Evolutionary conservation across 2,113 vertebrate species (phyloP).

Genomic region (Rhagologus leucostigma): DNA sequence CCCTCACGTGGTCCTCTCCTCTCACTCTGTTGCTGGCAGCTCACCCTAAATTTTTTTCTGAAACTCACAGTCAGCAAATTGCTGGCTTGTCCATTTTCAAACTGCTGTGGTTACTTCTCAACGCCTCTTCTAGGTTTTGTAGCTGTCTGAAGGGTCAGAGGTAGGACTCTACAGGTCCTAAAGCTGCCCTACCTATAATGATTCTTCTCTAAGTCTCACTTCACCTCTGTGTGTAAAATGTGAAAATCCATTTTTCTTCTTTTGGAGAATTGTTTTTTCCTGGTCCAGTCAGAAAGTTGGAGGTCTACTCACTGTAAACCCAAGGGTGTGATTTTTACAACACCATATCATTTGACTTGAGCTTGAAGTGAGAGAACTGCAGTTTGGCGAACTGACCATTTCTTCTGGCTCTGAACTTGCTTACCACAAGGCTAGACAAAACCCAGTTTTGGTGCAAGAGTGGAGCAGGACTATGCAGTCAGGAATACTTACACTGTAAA

Average conservation of each 20-base stretch:
- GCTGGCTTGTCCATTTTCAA: not conserved
- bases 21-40: not conserved
- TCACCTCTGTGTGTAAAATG: not conserved
- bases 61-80: not conserved
- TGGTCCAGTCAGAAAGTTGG: not conserved
- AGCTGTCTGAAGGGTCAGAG: not conserved
- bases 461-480: not conserved
- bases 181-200: not conserved
- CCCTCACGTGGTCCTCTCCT: not conserved
- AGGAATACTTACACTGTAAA: not conserved
- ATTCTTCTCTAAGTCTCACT: not conserved
- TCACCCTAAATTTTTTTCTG: not conserved
- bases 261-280: fast-evolving
- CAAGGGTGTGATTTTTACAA: not conserved
- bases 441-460: not conserved
- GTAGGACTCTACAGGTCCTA: not conserved
- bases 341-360: not conserved
- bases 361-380: not conserved
- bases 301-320: not conserved
- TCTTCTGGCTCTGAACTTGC: not conserved
- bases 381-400: not conserved
- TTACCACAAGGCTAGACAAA: not conserved
- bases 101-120: not conserved
- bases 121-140: not conserved
- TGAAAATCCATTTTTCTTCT: not conserved